Conservation (phyloP, 2,113 vertebrate species). For the Elephas maximus region DNA sequence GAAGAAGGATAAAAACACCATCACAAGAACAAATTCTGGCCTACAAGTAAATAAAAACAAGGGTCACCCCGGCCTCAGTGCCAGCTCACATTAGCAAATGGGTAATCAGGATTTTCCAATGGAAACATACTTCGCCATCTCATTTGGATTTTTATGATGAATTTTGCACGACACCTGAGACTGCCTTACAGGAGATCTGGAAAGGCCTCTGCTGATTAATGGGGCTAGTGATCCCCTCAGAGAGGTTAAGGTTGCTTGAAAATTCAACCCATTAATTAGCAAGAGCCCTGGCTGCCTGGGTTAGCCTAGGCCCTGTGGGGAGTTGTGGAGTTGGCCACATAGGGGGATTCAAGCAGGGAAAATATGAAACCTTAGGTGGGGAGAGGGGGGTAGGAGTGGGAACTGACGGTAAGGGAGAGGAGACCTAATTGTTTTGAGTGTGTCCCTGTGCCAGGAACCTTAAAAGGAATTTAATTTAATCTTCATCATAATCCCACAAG, state of each 20-base stretch:
- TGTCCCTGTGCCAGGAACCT: background rate
- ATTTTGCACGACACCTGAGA: constrained; percentile 64
- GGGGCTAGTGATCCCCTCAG: constrained; percentile 47
- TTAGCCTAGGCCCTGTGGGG: background rate
- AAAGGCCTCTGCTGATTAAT: constrained; percentile 80
- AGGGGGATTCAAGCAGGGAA: background rate
- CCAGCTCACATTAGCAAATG: constrained; percentile 67
- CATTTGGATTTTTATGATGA: constrained; percentile 80
- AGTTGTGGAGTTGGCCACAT: background rate
- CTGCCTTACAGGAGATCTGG: constrained; percentile 67
- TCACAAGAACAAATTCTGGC: constrained; percentile 27
- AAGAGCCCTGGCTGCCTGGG: constrained; percentile 18
- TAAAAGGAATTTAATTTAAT: background rate
- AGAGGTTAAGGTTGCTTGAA: constrained; percentile 77
- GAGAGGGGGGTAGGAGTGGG: background rate
- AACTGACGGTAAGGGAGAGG: background rate
- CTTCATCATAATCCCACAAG: background rate
- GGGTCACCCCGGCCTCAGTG: background rate
- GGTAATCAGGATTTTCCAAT: constrained; percentile 54
- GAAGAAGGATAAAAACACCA: constrained; percentile 65
- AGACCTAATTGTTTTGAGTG: background rate
- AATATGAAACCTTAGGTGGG: background rate
- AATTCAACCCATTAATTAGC: constrained; percentile 83
- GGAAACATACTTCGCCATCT: constrained; percentile 74
- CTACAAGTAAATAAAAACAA: constrained; percentile 63